Base-by-base conservation (phyloP, 2,113 vertebrate species). In the Syngnathus scovelli region DNA sequence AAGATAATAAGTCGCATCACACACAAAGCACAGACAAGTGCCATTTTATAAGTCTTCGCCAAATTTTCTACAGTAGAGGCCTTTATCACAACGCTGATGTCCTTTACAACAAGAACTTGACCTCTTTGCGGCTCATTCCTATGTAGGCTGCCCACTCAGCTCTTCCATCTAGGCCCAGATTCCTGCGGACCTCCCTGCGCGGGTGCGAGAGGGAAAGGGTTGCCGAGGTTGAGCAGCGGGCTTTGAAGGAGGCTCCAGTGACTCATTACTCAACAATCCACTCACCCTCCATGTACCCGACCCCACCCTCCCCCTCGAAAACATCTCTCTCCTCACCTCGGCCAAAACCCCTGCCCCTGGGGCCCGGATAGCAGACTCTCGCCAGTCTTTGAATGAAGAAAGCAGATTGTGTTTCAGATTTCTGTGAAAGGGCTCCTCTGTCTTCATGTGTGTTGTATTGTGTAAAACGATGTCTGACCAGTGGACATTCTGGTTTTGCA, bases 221-320 rank as follows among this genome's bases (percentile, higher is more conserved):
- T 39, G 54, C 64, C n/a, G 58, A 78, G 64, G 52, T 61, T 67
- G 77, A 81, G 76, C 71, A 67, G 55, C 77, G 69, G 33, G 54
- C 82, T 89, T 90, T 91, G 86, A 89, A 87, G 84, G 76, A 78
- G 74, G 76, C 85, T 90, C 83, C 79, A 81, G 78, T 88, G 86
- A 89, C 88, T 89, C 87, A 86, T 87, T 80, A 81, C 75, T 79
- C 76, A 85, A 78, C 72, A 67, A 86, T 86, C 78, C 78, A 18
- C 81, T 74, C 83, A 69, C 71, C 72, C 83, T 64, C 36, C 76
- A 66, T 62, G 74, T 75, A 74, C 74, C 77, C 76, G 76, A 39
- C 12, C 11, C 4, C 76, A 23, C 54, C 80, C 76, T 69, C 72
- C 70, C 58, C 21, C 49, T 48, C 23, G 23, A 56, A 75, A 78